A percentile compares a stretch with the other conserved stretches of the same genome.
Evolutionary conservation across 2,113 vertebrate genomes (phyloP).

Genomic region (Raphicerus campestris): DNA sequence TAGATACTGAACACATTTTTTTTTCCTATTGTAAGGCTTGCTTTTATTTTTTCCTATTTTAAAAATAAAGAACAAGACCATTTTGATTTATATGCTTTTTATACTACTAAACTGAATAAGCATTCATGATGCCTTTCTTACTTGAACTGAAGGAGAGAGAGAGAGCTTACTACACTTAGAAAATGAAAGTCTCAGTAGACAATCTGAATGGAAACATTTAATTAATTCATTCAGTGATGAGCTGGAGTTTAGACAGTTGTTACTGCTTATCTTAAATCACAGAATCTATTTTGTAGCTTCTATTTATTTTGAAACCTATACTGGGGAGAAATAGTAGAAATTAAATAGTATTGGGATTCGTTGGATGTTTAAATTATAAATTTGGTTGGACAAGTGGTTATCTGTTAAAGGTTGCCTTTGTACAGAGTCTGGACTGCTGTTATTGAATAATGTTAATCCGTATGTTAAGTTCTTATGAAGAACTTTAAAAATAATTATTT

Average conservation of each 20-base stretch:
- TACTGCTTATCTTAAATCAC: not conserved
- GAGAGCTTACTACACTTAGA: not conserved
- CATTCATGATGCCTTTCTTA: not conserved
- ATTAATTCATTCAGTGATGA: not conserved
- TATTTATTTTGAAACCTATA: not conserved
- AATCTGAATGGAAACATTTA: not conserved
- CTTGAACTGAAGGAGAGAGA: not conserved
- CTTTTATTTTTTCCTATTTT: not conserved
- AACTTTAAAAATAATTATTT: not conserved
- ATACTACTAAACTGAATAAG: not conserved
- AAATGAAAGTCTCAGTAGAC: not conserved
- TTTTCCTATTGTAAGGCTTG: not conserved
- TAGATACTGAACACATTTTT: not conserved
- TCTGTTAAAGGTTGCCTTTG: not conserved
- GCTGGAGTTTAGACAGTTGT: not conserved
- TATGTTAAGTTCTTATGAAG: not conserved
- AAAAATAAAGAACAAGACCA: not conserved
- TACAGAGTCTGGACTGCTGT: not conserved
- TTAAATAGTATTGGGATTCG: not conserved
- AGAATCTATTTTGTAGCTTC: not conserved
- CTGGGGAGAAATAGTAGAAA: not conserved
- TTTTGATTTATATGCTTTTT: constrained; percentile 6
- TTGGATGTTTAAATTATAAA: not conserved
- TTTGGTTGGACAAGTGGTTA: not conserved
- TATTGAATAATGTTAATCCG: not conserved